Base-by-base conservation (phyloP, 2,113 vertebrate species). In the Epinephelus moara region DNA sequence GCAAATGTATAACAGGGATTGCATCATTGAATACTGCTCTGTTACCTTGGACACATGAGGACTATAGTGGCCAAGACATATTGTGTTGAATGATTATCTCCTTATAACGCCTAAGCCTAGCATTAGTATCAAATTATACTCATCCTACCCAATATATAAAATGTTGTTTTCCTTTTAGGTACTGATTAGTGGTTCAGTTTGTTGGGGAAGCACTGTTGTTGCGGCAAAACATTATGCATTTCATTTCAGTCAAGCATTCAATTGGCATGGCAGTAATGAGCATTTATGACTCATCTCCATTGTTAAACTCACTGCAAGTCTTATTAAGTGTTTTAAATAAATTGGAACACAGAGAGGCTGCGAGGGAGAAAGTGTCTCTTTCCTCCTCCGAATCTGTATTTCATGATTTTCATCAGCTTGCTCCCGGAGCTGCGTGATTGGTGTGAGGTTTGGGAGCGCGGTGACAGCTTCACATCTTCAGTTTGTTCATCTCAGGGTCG, bases 391-490 rank as follows among this genome's bases (percentile, higher is more conserved):
- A 50, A n/a, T 70, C 1, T 52, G 9, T 27, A 6, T 81, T 71
- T 69, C 6, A 85, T 56, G 13, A 3, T 64, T 80, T 68, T 62
- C 57, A 59, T 82, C 45, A 23, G 15, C 47, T 70, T 70, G 85
- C 60, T 70, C 59, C 33, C 47, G 49, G 23, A 68, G 52, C 21
- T 13, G 75, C 53, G 9, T 13, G 55, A 47, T 64, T 4, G 30
- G n/a, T 70, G 53, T 17, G 42, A 81, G 14, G 63, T 80, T 55
- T 57, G 33, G 66, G 64, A 72, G 45, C 1, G 2, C 47, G 21
- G 25, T 3, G 33, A 61, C 25, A 23, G 59, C 69, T 59, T 12
- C 15, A 52, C 37, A n/a, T 56, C 64, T 50, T 17, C 17, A 37
- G 12, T 76, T 40, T 77, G 27, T 56, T 18, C 33, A 30, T 40